phyloP scores from a whole-genome alignment of 2,113 vertebrate species.

The Takifugu bimaculatus region DNA sequence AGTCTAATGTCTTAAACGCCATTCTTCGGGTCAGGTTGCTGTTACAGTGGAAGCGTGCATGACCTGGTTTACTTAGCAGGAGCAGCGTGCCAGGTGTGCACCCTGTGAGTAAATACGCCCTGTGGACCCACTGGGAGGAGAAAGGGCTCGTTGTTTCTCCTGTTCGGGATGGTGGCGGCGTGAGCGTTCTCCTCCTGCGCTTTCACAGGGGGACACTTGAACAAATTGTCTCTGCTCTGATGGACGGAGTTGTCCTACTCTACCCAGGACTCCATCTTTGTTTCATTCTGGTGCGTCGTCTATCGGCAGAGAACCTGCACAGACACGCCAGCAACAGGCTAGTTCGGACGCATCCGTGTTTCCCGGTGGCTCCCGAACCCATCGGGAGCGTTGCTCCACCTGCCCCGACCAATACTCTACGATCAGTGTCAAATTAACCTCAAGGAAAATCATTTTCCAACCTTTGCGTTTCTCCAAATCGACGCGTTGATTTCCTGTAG shows the following conservation, averaged over 20 bases:
- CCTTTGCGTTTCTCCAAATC: conserved; percentile 42
- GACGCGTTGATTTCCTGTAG: conserved; percentile 24
- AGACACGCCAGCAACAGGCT: conserved; percentile 10
- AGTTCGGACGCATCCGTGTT: conserved; percentile 6
- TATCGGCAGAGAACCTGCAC: conserved; percentile 12
- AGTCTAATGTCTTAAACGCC: conserved; percentile 26
- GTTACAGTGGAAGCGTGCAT: conserved; percentile 11
- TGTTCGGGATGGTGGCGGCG: conserved; percentile 16
- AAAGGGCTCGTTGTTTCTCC: conserved; percentile 30
- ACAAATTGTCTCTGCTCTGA: conserved; percentile 15
- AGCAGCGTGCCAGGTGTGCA: conserved; percentile 31
- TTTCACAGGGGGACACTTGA: not conserved
- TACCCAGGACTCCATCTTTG: not conserved
- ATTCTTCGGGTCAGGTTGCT: conserved; percentile 17
- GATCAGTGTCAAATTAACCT: conserved; percentile 50
- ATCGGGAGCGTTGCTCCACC: conserved; percentile 4
- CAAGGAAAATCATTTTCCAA: conserved; percentile 30
- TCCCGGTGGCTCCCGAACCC: conserved; percentile 30
- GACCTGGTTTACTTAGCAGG: conserved; percentile 31
- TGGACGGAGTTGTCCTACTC: conserved; percentile 7
- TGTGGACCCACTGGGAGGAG: conserved; percentile 39
- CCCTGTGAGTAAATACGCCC: conserved; percentile 28
- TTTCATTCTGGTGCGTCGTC: conserved; percentile 26
- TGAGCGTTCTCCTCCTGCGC: not conserved
- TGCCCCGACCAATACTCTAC: conserved; percentile 21